These are phyloP conservation scores for Ornithorhynchus anatinus DNA, from an alignment of 2,113 vertebrate species.

Conservation along the genomic window DNA sequence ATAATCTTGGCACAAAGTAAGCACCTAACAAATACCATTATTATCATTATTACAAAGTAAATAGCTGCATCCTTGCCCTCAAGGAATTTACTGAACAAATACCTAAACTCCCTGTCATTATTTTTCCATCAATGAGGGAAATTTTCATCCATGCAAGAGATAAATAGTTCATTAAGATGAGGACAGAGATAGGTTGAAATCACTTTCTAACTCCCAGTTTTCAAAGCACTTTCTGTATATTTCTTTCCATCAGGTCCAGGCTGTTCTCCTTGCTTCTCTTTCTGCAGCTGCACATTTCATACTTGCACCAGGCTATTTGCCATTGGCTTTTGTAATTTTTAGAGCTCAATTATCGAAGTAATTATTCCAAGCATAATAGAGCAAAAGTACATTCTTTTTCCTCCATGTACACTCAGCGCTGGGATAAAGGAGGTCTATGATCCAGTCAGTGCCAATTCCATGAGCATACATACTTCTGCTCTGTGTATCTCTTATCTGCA, in stretches of 20 bases:
- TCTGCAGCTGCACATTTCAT: neutral
- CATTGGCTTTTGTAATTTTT: conserved; percentile 8
- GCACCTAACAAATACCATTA: too few relatives aligned
- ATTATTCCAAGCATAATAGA: neutral
- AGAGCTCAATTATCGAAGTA: conserved; percentile 7
- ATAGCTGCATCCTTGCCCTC: too few relatives aligned
- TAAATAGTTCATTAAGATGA: neutral
- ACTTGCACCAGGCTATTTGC: neutral
- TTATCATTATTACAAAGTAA: too few relatives aligned
- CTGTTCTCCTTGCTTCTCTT: conserved; percentile 4
- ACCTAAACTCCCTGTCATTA: too few relatives aligned
- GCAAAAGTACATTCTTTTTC: neutral
- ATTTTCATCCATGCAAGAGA: neutral
- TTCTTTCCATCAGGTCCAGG: neutral
- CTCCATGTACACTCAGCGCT: neutral
- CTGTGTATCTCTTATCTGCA: neutral
- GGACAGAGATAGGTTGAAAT: neutral
- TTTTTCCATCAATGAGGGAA: too few relatives aligned
- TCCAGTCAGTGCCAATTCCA: neutral
- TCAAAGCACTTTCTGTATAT: neutral
- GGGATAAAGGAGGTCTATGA: neutral
- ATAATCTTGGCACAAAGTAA: too few relatives aligned
- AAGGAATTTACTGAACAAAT: too few relatives aligned
- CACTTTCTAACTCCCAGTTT: neutral
- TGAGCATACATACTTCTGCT: neutral